Conservation (phyloP, 2,113 vertebrate species). For the Podarcis raffonei region DNA sequence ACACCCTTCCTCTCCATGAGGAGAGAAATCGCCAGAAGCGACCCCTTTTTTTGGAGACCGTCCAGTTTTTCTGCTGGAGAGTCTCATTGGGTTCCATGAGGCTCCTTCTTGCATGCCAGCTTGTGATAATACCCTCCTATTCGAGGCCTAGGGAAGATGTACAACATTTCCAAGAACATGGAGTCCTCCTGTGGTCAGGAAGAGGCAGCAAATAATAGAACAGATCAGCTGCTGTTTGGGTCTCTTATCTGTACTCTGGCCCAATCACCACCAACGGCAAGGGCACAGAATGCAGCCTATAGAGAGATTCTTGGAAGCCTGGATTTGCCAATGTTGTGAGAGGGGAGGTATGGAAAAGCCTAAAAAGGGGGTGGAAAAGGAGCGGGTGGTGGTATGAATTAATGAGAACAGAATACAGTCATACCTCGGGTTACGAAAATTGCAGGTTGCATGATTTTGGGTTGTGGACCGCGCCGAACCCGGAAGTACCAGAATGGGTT, state of each 20-base stretch:
- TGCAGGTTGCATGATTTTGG: no score
- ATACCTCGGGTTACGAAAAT: no score
- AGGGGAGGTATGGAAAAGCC: not conserved
- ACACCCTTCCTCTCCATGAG: not conserved
- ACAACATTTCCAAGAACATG: not conserved
- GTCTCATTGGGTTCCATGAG: not conserved
- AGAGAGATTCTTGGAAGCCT: not conserved
- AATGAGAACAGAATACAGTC: not conserved
- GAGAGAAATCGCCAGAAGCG: not conserved
- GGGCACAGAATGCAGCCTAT: not conserved
- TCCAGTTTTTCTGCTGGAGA: not conserved
- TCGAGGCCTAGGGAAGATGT: not conserved
- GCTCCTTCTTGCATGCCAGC: not conserved
- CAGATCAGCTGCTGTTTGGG: not conserved
- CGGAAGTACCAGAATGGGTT: no score
- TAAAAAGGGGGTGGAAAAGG: not conserved
- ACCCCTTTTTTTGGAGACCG: not conserved
- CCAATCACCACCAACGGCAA: not conserved
- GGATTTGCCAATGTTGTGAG: not conserved
- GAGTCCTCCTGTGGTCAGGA: not conserved
- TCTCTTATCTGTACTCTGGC: not conserved
- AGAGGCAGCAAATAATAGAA: not conserved
- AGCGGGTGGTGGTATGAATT: not conserved
- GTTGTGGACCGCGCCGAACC: fast-evolving
- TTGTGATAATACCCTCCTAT: not conserved